Conservation (phyloP, 2,797 vertebrate genomes). For the Anomalospiza imberbis region DNA sequence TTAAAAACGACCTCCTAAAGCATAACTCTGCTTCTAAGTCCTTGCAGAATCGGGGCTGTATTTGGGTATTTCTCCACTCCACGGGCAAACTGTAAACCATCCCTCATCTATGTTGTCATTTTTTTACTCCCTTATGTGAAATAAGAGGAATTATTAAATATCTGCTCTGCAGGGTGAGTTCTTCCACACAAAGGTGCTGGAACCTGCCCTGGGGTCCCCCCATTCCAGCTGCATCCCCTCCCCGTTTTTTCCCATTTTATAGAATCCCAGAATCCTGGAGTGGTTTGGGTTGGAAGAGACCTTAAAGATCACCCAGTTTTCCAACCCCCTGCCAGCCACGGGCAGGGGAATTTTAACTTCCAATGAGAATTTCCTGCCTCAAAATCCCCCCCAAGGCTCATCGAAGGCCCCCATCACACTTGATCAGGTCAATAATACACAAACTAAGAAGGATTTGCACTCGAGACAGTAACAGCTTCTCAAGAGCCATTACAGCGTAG, state of each 20-base stretch:
- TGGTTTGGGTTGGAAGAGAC: neutral
- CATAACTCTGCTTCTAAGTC: rapidly evolving
- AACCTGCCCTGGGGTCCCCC: neutral
- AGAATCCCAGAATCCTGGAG: neutral
- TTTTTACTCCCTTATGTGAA: neutral
- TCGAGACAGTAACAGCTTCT: constrained; percentile 64
- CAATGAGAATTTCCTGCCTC: neutral
- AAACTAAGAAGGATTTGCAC: constrained; percentile 69
- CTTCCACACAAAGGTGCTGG: neutral
- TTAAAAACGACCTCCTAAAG: neutral
- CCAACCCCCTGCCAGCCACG: neutral
- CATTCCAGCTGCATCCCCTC: rapidly evolving
- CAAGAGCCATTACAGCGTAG: constrained; percentile 62
- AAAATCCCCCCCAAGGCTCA: neutral
- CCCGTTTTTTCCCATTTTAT: neutral
- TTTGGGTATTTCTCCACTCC: neutral
- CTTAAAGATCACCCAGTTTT: too few relatives aligned
- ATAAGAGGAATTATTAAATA: neutral
- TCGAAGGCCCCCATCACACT: constrained; percentile 12
- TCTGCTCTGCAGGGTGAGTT: neutral
- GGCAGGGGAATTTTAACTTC: neutral
- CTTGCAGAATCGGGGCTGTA: neutral
- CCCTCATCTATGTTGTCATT: rapidly evolving
- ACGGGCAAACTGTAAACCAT: neutral
- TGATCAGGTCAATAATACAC: constrained; percentile 58